Percentiles rank a stretch among this genome's conserved stretches.
Conservation (phyloP, 2,113 vertebrate genomes). For the Brachypodius melanocephalos region DNA sequence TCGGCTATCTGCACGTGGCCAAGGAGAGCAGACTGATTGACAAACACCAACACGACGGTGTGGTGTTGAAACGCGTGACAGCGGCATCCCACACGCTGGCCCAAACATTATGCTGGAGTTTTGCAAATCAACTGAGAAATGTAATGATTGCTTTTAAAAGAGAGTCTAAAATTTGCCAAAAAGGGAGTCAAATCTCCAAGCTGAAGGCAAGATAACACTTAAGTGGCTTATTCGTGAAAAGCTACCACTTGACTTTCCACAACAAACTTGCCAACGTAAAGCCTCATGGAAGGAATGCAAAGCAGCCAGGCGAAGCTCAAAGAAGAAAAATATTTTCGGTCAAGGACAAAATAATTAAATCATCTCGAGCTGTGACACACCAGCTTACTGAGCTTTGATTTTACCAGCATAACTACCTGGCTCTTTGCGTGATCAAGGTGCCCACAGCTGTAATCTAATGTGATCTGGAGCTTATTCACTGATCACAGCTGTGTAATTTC, state of each 20-base stretch:
- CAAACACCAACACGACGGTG: neutral
- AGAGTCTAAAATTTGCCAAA: neutral
- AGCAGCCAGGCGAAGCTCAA: neutral
- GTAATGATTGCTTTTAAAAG: accelerated
- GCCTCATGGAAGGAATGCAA: conserved; percentile 18
- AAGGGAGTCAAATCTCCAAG: neutral
- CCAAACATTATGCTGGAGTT: neutral
- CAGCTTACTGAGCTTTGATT: conserved; percentile 37
- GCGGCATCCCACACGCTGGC: neutral
- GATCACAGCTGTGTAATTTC: conserved; percentile 85
- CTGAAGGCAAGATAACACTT: neutral
- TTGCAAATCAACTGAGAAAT: neutral
- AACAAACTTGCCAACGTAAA: neutral
- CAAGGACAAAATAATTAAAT: conserved; percentile 49
- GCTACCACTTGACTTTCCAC: conserved; percentile 9
- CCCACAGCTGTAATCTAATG: conserved; percentile 80
- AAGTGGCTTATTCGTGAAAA: conserved; percentile 1
- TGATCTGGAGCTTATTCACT: conserved; percentile 80
- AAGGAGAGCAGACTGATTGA: neutral
- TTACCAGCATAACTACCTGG: conserved; percentile 48
- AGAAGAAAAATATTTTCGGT: neutral
- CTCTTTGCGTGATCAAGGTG: conserved; percentile 38
- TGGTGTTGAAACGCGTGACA: neutral
- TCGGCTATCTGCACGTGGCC: neutral
- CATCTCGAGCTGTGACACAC: conserved; percentile 35